Conservation (phyloP, 2,888 invertebrate species). For the Morpho achilles region DNA sequence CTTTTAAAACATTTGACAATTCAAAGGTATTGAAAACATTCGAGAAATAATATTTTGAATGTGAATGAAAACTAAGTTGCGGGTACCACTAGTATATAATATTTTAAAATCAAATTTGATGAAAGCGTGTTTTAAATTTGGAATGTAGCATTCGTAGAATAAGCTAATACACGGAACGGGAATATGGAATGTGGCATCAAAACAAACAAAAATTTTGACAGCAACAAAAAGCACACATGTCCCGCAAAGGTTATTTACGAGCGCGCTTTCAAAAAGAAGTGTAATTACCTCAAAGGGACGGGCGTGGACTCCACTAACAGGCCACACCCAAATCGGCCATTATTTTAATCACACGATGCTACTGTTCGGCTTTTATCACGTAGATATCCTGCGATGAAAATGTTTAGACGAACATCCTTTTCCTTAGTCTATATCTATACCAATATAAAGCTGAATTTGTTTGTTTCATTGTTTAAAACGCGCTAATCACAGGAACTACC, state of each 20-base stretch:
- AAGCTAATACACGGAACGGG: not conserved
- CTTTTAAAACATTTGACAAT: no score
- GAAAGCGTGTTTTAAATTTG: no score
- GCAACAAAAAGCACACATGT: slow-evolving; percentile 14
- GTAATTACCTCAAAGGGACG: slow-evolving; percentile 37
- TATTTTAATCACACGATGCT: slow-evolving; percentile 63
- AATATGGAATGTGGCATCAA: slow-evolving; percentile 10
- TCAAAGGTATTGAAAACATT: no score
- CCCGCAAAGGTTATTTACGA: slow-evolving; percentile 27
- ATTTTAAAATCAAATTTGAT: no score
- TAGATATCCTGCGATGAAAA: slow-evolving; percentile 21
- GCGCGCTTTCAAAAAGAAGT: slow-evolving; percentile 32
- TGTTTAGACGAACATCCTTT: not conserved
- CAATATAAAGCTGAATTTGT: no score
- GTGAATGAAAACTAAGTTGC: no score
- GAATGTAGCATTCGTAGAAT: not conserved
- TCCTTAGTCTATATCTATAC: no score
- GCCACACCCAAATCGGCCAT: slow-evolving; percentile 70
- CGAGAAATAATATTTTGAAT: no score
- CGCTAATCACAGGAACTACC: no score
- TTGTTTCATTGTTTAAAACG: no score
- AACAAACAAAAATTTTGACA: slow-evolving; percentile 12
- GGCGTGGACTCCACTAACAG: slow-evolving; percentile 33
- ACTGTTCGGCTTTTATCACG: slow-evolving; percentile 57
- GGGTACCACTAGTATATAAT: no score